phyloP scores from a whole-genome alignment of 1,140 invertebrate genomes.

The Brachionus paranguensis region DNA sequence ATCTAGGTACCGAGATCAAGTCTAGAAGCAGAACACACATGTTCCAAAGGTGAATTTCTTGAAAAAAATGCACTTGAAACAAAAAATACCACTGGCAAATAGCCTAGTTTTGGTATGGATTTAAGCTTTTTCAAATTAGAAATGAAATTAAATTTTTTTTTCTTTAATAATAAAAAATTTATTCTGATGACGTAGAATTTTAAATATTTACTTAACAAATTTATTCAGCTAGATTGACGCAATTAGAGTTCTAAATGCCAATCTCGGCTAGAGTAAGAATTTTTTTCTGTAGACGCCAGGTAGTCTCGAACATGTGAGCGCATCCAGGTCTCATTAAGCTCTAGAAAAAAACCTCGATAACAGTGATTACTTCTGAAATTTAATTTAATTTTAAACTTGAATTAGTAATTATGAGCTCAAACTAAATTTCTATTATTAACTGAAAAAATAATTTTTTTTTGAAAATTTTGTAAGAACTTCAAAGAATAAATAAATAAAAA shows the following conservation, averaged over 20 bases:
- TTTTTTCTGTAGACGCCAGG: background rate
- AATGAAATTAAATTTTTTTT: background rate
- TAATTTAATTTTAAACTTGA: too few relatives aligned
- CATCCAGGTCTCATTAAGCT: background rate
- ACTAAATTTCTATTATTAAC: background rate
- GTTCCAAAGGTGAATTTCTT: background rate
- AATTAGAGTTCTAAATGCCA: background rate
- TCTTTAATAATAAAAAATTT: background rate
- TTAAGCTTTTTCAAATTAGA: background rate
- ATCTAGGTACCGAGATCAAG: background rate
- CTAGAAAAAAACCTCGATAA: background rate
- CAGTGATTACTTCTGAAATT: too few relatives aligned
- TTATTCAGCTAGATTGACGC: background rate
- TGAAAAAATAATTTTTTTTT: too few relatives aligned
- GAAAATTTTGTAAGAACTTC: too few relatives aligned
- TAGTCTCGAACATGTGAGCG: background rate
- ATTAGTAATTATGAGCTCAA: background rate
- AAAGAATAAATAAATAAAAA: too few relatives aligned
- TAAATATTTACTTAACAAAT: background rate
- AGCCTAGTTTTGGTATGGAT: background rate
- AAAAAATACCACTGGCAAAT: background rate
- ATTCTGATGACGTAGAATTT: background rate
- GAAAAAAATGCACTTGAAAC: background rate
- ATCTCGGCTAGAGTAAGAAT: background rate
- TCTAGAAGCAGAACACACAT: background rate